These are phyloP conservation scores for Bryconaethiops microstoma DNA, from an alignment of 2,797 vertebrate species.

Conservation along the genomic window DNA sequence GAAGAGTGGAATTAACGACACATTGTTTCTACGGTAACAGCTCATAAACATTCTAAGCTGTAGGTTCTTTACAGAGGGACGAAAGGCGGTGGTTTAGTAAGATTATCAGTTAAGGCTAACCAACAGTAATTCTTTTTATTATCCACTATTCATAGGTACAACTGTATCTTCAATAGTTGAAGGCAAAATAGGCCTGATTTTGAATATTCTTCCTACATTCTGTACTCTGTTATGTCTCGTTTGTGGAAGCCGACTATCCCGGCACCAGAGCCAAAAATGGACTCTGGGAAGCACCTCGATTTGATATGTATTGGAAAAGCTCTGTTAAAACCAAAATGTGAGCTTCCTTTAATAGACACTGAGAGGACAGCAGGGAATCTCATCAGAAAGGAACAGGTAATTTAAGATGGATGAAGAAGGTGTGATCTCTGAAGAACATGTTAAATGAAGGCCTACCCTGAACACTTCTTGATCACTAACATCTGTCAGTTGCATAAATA, in stretches of 20 bases:
- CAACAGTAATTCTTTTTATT: not conserved
- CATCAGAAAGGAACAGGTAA: not conserved
- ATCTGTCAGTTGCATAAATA: not conserved
- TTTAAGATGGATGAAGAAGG: not conserved
- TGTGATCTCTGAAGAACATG: not conserved
- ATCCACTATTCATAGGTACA: not conserved
- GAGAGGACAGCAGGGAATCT: not conserved
- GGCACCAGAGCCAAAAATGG: not conserved
- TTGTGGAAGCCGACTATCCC: conserved; percentile 13
- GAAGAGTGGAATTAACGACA: not conserved
- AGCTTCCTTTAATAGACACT: not conserved
- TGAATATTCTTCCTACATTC: not conserved
- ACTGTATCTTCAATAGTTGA: not conserved
- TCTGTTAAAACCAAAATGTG: conserved; percentile 1
- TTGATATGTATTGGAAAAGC: conserved; percentile 22
- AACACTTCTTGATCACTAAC: not conserved
- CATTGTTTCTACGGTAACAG: not conserved
- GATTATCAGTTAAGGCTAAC: not conserved
- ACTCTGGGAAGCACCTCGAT: conserved; percentile 9
- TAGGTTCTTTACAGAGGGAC: not conserved
- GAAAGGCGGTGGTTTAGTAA: not conserved
- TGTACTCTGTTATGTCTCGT: not conserved
- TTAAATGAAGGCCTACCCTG: not conserved
- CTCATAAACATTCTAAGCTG: not conserved
- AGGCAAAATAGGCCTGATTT: not conserved